These are phyloP conservation scores for Cosmia trapezina DNA, from an alignment of 2,888 invertebrate species.

Conservation along the genomic window DNA sequence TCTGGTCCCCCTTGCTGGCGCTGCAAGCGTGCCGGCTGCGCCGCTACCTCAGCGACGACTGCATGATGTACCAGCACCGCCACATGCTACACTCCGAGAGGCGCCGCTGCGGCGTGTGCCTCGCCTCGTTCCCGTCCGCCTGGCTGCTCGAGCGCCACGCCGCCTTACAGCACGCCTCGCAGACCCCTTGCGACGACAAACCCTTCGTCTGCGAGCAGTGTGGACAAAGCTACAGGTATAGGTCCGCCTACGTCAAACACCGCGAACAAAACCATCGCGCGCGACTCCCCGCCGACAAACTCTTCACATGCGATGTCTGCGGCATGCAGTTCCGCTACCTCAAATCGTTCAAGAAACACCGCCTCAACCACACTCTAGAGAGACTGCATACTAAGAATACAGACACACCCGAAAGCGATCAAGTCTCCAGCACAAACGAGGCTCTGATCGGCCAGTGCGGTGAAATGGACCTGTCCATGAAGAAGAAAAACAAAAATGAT, in stretches of 20 bases:
- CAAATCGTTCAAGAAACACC: conserved; percentile 97
- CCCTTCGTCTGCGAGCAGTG: conserved; percentile 98
- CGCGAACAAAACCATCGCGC: conserved; percentile 97
- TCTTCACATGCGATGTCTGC: conserved; percentile 97
- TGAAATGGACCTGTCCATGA: conserved; percentile 91
- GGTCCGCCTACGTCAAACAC: conserved; percentile 94
- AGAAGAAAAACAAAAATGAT: conserved; percentile 81
- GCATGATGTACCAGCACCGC: conserved; percentile 85
- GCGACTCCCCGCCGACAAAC: conserved; percentile 95
- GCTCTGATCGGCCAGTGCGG: conserved; percentile 89
- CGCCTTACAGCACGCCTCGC: conserved; percentile 94
- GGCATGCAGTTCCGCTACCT: conserved; percentile 97
- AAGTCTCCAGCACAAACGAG: conserved; percentile 94
- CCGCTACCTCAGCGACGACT: conserved; percentile 88
- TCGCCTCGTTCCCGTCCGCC: conserved; percentile 96
- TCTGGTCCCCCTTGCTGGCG: conserved; percentile 87
- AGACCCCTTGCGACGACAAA: conserved; percentile 93
- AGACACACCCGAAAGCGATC: conserved; percentile 90
- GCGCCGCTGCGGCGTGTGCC: conserved; percentile 94
- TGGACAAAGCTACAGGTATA: conserved; percentile 96
- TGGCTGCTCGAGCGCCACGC: conserved; percentile 97
- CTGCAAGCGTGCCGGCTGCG: conserved; percentile 87
- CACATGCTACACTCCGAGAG: conserved; percentile 83
- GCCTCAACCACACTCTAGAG: conserved; percentile 96
- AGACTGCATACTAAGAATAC: conserved; percentile 93